A percentile compares a stretch with the other conserved stretches of the same genome.
phyloP scores from a whole-genome alignment of 2,888 invertebrate species.

The Encarsia formosa region DNA sequence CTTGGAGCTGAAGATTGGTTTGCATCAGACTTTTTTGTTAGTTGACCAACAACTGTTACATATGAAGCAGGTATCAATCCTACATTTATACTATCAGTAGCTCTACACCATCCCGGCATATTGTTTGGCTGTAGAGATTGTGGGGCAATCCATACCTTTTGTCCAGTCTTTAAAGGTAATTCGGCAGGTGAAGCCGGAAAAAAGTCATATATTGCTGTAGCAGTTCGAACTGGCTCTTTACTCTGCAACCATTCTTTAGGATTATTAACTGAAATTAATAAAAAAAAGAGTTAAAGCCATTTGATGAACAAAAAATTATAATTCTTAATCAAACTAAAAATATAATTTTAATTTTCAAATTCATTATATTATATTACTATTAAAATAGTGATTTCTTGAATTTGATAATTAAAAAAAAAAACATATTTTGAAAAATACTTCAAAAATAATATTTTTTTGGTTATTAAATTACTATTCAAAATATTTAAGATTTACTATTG shows the following conservation, averaged over 20 bases:
- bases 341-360: too few relatives aligned
- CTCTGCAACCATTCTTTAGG: constrained; percentile 63
- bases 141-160: constrained; percentile 78
- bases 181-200: constrained; percentile 69
- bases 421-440: too few relatives aligned
- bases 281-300: neutral
- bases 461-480: too few relatives aligned
- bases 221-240: constrained; percentile 58
- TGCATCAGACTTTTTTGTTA: constrained; percentile 38
- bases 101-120: constrained; percentile 45
- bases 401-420: too few relatives aligned
- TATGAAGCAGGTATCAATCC: constrained; percentile 45
- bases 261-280: constrained; percentile 56
- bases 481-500: too few relatives aligned
- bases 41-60: constrained; percentile 39
- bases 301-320: too few relatives aligned
- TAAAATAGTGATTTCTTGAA: too few relatives aligned
- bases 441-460: too few relatives aligned
- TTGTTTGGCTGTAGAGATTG: constrained; percentile 72
- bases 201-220: constrained; percentile 73
- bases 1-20: constrained; percentile 8
- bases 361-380: too few relatives aligned
- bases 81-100: constrained; percentile 41
- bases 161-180: constrained; percentile 71
- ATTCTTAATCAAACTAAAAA: too few relatives aligned